These are phyloP conservation scores for Nineta flava DNA, from an alignment of 2,888 invertebrate genomes.

Conservation along the genomic window DNA sequence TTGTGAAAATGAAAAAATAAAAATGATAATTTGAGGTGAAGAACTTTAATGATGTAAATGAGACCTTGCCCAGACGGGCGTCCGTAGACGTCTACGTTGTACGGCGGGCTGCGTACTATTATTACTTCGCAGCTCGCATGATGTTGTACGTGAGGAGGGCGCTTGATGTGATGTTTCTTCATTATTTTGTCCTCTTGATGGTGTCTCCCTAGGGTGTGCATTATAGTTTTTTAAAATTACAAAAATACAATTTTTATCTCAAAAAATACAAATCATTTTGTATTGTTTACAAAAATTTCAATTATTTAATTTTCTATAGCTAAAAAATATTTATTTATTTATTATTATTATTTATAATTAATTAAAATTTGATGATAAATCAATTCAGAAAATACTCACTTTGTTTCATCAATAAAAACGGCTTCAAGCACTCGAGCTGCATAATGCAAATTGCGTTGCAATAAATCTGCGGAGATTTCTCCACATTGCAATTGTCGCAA, in stretches of 20 bases:
- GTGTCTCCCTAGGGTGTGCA: neutral
- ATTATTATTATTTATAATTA: neutral
- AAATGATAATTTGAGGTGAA: no score
- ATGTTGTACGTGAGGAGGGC: neutral
- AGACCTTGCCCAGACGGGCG: conserved; percentile 70
- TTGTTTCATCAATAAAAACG: conserved; percentile 84
- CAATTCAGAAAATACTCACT: conserved; percentile 43
- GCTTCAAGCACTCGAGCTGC: conserved; percentile 86
- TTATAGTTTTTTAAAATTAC: neutral
- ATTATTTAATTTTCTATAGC: neutral
- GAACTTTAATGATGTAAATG: neutral
- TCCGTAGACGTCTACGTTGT: conserved; percentile 60
- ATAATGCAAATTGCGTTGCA: conserved; percentile 85
- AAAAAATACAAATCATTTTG: neutral
- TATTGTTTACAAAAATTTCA: neutral
- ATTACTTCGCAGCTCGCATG: conserved; percentile 16
- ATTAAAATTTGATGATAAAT: neutral
- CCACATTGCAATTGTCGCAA: conserved; percentile 75
- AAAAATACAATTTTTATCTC: neutral
- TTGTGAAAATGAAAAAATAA: no score
- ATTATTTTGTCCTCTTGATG: conserved; percentile 3
- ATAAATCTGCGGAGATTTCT: conserved; percentile 73
- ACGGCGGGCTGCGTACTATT: conserved; percentile 29
- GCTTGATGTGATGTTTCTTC: neutral
- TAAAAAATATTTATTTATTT: neutral